A percentile compares a stretch with the other conserved stretches of the same genome.
phyloP scores from a whole-genome alignment of 2,888 invertebrate species.

The Rhaphigaster nebulosa region DNA sequence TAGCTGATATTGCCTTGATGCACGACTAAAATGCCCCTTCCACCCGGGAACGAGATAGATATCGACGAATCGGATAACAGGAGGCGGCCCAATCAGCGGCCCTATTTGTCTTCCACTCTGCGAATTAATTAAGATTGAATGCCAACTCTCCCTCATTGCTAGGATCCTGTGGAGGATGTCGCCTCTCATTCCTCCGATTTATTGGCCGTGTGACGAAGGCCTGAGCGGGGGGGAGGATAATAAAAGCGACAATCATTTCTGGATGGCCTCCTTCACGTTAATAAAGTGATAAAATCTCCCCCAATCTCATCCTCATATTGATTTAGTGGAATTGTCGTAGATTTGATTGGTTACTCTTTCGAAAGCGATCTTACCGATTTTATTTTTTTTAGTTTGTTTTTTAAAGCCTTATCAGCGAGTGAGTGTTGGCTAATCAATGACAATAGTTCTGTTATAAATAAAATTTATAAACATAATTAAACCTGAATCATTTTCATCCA shows the following conservation, averaged over 20 bases:
- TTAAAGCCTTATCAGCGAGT: too few species aligned
- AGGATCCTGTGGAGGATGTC: not conserved
- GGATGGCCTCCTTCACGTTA: not conserved
- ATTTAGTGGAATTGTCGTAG: not conserved
- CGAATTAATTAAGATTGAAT: conserved; percentile 32
- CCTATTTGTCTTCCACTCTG: conserved; percentile 6
- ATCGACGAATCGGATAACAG: conserved; percentile 20
- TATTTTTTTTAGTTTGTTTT: not conserved
- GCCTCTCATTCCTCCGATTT: not conserved
- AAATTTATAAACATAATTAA: too few species aligned
- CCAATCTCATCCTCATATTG: not conserved
- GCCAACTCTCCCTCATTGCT: not conserved
- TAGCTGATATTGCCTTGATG: not conserved
- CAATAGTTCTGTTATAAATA: too few species aligned
- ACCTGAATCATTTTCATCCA: too few species aligned
- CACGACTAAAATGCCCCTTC: not conserved
- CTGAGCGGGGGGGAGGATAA: not conserved
- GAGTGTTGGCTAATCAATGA: too few species aligned
- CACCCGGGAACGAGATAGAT: not conserved
- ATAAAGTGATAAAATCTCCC: not conserved
- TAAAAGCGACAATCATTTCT: conserved; percentile 27
- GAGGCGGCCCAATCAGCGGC: not conserved
- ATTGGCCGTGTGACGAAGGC: not conserved
- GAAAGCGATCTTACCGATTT: not conserved
- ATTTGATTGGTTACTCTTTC: not conserved